Conservation (phyloP, 1,140 invertebrate species). For the Zaprionus lachaisei region DNA sequence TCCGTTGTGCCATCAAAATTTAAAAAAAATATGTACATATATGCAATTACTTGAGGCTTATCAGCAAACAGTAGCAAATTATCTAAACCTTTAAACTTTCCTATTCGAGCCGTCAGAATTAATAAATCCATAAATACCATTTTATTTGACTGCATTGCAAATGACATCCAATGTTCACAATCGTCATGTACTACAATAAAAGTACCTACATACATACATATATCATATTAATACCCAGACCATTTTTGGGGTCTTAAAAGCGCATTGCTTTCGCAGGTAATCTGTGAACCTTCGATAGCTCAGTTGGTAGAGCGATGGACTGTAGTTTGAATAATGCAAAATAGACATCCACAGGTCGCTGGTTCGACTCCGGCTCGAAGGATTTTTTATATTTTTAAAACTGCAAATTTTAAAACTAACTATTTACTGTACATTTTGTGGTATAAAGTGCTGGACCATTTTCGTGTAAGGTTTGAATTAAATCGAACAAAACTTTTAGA, state of each 20-base stretch:
- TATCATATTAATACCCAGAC: background rate
- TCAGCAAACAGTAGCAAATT: background rate
- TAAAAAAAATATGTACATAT: background rate
- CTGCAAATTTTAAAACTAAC: too few species aligned
- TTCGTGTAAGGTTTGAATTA: too few species aligned
- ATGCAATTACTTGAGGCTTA: background rate
- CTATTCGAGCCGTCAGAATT: background rate
- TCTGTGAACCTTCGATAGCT: constrained; percentile 89
- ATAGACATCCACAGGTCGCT: constrained; percentile 40
- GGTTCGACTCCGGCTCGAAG: constrained; percentile 38
- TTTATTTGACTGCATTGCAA: background rate
- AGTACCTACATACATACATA: background rate
- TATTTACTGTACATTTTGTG: too few species aligned
- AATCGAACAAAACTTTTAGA: too few species aligned
- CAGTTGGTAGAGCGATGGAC: constrained; percentile 96
- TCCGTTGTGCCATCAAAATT: background rate
- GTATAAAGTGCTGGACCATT: too few species aligned
- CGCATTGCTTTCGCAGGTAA: background rate
- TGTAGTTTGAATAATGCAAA: constrained; percentile 86
- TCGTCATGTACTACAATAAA: background rate
- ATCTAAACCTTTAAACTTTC: background rate
- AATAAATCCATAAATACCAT: background rate
- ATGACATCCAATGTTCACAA: background rate
- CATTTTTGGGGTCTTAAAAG: background rate
- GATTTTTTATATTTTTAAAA: background rate